Conservation (phyloP, 1,140 invertebrate species). For the Drosophila grimshawi region DNA sequence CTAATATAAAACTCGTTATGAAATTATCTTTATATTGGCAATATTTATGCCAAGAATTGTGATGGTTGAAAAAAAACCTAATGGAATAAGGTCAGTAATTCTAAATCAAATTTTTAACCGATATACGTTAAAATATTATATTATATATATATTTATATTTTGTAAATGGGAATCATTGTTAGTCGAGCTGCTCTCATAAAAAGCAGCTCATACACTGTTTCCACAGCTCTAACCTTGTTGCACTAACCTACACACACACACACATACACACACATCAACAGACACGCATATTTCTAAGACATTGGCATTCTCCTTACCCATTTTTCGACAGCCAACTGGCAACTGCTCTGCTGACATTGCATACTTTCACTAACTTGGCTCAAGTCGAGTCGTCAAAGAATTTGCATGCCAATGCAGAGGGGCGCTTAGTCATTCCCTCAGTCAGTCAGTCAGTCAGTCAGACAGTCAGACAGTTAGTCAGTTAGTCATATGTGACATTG, state of each 20-base stretch:
- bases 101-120: too few species aligned
- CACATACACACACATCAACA: not conserved
- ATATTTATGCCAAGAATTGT: too few species aligned
- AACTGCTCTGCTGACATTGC: slow-evolving; percentile 55
- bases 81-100: too few species aligned
- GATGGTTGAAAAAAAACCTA: too few species aligned
- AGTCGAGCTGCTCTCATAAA: not conserved
- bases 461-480: not conserved
- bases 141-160: too few species aligned
- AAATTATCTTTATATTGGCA: too few species aligned
- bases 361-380: slow-evolving; percentile 68
- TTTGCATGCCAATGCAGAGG: slow-evolving; percentile 72
- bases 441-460: slow-evolving; percentile 45
- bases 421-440: slow-evolving; percentile 47
- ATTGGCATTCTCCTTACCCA: slow-evolving; percentile 25
- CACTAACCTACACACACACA: slow-evolving; percentile 3
- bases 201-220: slow-evolving; percentile 21
- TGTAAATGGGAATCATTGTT: too few species aligned
- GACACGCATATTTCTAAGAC: slow-evolving; percentile 39
- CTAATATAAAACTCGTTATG: too few species aligned
- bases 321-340: slow-evolving; percentile 9
- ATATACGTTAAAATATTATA: too few species aligned
- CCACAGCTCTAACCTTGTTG: not conserved
- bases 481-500: slow-evolving; percentile 72
- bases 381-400: slow-evolving; percentile 48